Evolutionary conservation across 64 coral and sea anemone species (phyloP).

Genomic region (Porites australiensis): DNA sequence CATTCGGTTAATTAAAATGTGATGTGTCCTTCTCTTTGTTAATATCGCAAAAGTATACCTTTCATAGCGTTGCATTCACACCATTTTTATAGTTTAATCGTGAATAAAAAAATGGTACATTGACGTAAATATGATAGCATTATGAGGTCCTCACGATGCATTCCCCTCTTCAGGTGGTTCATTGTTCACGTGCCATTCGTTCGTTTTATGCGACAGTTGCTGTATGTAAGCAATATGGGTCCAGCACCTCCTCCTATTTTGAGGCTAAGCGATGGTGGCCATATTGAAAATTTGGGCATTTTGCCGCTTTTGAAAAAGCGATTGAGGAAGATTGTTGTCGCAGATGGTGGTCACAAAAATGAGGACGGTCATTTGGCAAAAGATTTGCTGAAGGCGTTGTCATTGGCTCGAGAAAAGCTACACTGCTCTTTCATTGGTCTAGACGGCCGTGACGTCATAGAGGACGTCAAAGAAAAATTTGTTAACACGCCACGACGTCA

Average conservation of each 20-base stretch:
- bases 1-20: too few species aligned
- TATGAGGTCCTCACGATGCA: background rate
- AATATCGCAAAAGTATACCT: too few species aligned
- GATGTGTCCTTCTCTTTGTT: too few species aligned
- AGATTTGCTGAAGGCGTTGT: background rate
- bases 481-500: background rate
- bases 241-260: background rate
- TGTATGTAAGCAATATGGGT: background rate
- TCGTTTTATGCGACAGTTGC: background rate
- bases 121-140: too few species aligned
- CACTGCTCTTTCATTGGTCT: constrained; percentile 29
- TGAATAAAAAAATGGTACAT: background rate
- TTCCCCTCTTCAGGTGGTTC: constrained; percentile 1
- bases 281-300: constrained; percentile 38
- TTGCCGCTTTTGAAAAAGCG: constrained; percentile 19
- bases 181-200: constrained; percentile 12
- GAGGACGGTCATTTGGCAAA: background rate
- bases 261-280: constrained; percentile 34
- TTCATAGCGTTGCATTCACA: too few species aligned
- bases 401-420: constrained; percentile 9
- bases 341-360: background rate
- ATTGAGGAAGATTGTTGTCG: constrained; percentile 13
- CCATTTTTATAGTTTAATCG: background rate
- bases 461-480: constrained; percentile 7
- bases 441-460: constrained; percentile 28